Base-by-base conservation (phyloP, 2,113 vertebrate genomes). In the Prinia subflava region DNA sequence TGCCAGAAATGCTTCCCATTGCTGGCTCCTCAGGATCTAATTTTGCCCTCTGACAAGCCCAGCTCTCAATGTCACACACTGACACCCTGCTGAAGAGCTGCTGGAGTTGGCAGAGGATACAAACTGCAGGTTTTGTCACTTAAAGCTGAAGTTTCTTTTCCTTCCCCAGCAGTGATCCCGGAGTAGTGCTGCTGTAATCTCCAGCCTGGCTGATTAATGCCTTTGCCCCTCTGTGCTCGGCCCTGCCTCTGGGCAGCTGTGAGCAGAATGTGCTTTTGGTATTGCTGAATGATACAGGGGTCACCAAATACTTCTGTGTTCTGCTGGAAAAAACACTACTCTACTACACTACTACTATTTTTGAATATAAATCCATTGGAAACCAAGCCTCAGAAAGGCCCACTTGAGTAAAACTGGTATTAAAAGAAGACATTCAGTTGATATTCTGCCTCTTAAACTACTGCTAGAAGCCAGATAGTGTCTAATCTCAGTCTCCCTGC, bases 1-100 rank as follows among this genome's bases (percentile, higher is more conserved):
- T 97, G 92, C 94, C 92, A 95, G 92, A 77, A 95, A 93, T 92
- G 71, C 37, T 79, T 94, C 74, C 53, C 78, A 6, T 62, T 67
- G 79, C 92, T 78, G 50, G 8, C 87, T 93, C 49, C 75, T 69
- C 59, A 30, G 75, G 85, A 92, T 53, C 96, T 95, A 96, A 95
- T 95, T 96, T 88, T 96, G 94, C 81, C 68, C 47, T 70, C 59
- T 93, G 92, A 83, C 83, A 77, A 76, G 85, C 50, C 46, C 20
- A 14, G 83, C 46, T 83, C 68, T 85, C 67, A 33, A 1, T 94
- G 57, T 77, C 47, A 2, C 82, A 49, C 10, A 1, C 77, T 59
- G 67, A 42, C 10, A 1, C 6, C 28, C 83, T 83, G 84, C 81
- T 8, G 9, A 71, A 60, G 78, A 60, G 39, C 57, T 68, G 49